phyloP scores from a whole-genome alignment of 2,113 vertebrate species.

The Hyperoodon ampullatus region DNA sequence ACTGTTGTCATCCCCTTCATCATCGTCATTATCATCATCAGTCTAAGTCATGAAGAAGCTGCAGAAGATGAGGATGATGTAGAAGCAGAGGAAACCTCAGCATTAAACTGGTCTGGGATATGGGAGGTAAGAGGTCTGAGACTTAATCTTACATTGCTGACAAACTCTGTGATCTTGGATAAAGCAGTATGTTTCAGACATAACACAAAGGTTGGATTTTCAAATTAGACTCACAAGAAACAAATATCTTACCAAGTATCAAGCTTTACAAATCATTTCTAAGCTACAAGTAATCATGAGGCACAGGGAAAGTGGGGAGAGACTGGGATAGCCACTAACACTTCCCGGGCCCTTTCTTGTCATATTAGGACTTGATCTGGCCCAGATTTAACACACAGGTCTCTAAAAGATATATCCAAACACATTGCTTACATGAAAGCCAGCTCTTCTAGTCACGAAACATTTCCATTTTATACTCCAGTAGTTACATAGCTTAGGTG shows the following conservation, averaged over 20 bases:
- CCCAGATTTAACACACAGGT: not conserved
- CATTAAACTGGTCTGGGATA: not conserved
- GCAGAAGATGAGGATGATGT: not conserved
- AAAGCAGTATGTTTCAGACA: not conserved
- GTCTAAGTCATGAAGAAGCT: not conserved
- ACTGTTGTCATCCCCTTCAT: not conserved
- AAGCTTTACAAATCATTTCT: not conserved
- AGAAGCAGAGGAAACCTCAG: not conserved
- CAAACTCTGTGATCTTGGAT: not conserved
- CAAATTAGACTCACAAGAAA: not conserved
- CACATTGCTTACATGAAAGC: not conserved
- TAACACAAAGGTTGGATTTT: not conserved
- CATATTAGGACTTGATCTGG: not conserved
- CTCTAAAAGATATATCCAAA: not conserved
- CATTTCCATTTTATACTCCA: not conserved
- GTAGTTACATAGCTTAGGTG: not conserved
- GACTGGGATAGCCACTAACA: rapidly evolving
- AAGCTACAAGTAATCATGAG: not conserved
- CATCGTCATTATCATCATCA: not conserved
- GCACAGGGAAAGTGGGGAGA: not conserved
- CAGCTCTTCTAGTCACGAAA: not conserved
- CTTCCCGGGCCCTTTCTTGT: not conserved
- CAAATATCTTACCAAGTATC: not conserved
- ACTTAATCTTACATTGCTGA: not conserved
- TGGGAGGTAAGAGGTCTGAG: not conserved